Base-by-base conservation (phyloP, 2,113 vertebrate genomes). In the Dendropsophus ebraccatus region DNA sequence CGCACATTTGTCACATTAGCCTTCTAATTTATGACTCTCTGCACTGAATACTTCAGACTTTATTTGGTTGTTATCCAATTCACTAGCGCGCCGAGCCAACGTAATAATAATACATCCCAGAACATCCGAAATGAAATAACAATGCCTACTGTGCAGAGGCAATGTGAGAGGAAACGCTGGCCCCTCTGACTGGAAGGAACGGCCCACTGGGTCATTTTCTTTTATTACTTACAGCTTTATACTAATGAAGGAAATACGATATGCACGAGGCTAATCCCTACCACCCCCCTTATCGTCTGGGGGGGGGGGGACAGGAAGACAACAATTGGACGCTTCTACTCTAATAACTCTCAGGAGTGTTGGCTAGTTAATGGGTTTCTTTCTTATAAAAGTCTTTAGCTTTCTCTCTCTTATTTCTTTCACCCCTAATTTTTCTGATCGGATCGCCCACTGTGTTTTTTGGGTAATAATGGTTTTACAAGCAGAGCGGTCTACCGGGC, bases 31-130 rank as follows among this genome's bases (percentile, higher is more conserved):
- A 69, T 82, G 65, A 70, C 50, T 70, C 45, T 32, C 17, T 35
- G 16, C 62, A 65, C 21, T 49, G 37, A 67, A 45, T 49, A 32
- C 60, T 82, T 45, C 37, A 81, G 28, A 81, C 41, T 47, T 32
- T 49, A 70, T 82, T 82, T 82, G 62, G 47, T 70, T 28, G 47
- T 52, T 30, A 37, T n/a, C 62, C 81, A 82, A 32, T 70, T 52
- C 30, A 52, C 65, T 6, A 32, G 41, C 54, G 41, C 52, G 62
- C 80, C 30, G 11, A 82, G 80, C 81, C 81, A 82, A 70, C 5
- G 37, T 30, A 16, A 50, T 49, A 25, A 50, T 69, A 82, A 82
- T 35, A 32, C 52, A 58, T 50, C 11, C 62, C 81, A 81, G 58
- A n/a, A 47, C 45, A 45, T 52, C 16, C 19, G 49, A 23, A 47